phyloP scores from a whole-genome alignment of 2,113 vertebrate species.

The Oryzias curvinotus region DNA sequence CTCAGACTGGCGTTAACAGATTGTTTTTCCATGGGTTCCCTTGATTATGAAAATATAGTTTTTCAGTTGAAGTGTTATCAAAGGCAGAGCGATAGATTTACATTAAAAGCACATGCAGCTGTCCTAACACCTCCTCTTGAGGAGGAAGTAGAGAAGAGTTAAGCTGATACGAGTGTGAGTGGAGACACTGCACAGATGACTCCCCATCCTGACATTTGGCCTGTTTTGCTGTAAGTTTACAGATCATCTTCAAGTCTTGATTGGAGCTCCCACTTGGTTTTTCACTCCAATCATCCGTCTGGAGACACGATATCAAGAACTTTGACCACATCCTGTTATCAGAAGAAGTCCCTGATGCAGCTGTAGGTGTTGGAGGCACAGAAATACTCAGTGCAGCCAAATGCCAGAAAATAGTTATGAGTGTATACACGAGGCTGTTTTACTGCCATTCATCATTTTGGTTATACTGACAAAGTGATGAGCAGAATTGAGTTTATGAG shows the following conservation, averaged over 20 bases:
- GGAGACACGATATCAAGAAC: neutral
- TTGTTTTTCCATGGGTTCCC: too few relatives aligned
- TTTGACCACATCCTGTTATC: neutral
- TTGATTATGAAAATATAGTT: too few relatives aligned
- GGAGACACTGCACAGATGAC: neutral
- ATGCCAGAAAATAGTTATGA: neutral
- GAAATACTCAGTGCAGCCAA: too few relatives aligned
- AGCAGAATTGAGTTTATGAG: conserved; percentile 63
- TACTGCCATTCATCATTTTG: conserved; percentile 56
- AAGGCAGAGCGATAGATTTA: too few relatives aligned
- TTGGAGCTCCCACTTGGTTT: conserved; percentile 14
- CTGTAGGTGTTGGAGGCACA: too few relatives aligned
- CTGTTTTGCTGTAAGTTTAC: neutral
- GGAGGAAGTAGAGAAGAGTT: conserved; percentile 8
- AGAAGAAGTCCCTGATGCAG: too few relatives aligned
- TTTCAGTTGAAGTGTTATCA: too few relatives aligned
- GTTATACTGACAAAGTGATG: conserved; percentile 62
- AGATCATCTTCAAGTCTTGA: conserved; percentile 7
- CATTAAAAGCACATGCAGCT: neutral
- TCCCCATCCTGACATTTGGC: conserved; percentile 2
- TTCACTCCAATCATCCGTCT: conserved; percentile 19
- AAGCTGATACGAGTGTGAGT: neutral
- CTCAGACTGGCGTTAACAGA: too few relatives aligned
- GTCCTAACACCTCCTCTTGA: neutral
- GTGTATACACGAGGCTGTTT: conserved; percentile 17